Percentiles rank a stretch among this genome's conserved stretches.
Conservation (phyloP, 1,140 invertebrate species). For the Heliconius nattereri region DNA sequence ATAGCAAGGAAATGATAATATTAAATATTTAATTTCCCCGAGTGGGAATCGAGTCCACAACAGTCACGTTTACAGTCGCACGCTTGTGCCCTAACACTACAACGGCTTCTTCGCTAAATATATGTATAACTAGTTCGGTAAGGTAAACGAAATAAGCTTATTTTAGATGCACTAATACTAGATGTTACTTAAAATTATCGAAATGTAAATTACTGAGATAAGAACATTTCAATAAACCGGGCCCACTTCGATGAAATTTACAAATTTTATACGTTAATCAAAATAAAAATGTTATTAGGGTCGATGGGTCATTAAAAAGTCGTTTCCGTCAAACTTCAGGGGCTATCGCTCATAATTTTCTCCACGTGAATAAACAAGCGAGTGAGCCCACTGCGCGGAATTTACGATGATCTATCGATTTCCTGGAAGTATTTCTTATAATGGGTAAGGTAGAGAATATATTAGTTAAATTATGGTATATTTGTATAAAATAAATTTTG, state of each 20-base stretch:
- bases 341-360: conserved; percentile 54
- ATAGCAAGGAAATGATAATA: too few species aligned
- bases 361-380: conserved; percentile 54
- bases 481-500: neutral
- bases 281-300: conserved; percentile 34
- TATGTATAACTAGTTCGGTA: too few species aligned
- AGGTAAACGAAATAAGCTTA: too few species aligned
- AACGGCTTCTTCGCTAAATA: too few species aligned
- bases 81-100: too few species aligned
- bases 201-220: neutral
- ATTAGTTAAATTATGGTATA: neutral
- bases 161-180: too few species aligned
- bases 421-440: conserved; percentile 32
- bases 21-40: too few species aligned
- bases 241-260: neutral
- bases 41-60: too few species aligned
- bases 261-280: conserved; percentile 27
- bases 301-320: conserved; percentile 48
- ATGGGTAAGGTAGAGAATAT: conserved; percentile 11
- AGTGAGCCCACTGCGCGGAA: conserved; percentile 40
- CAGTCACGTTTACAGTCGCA: too few species aligned
- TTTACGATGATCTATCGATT: conserved; percentile 65
- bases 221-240: conserved; percentile 16
- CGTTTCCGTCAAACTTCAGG: conserved; percentile 50
- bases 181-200: too few species aligned